Conservation (phyloP, 2,888 invertebrate genomes). For the Parascotia fuliginaria region DNA sequence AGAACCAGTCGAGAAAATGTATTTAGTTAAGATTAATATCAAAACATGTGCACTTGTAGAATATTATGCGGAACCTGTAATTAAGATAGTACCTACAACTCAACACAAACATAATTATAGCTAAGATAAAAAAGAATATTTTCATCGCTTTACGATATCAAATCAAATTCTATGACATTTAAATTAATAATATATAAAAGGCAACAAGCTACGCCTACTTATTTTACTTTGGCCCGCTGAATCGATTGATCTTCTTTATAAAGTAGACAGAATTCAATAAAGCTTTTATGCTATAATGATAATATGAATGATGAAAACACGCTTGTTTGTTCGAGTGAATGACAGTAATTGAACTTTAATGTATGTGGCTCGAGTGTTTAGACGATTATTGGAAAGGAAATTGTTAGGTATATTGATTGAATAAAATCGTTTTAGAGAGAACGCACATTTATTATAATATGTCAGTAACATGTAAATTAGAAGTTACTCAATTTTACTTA, state of each 20-base stretch:
- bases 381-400: neutral
- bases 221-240: slow-evolving; percentile 32
- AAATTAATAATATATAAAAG: slow-evolving; percentile 42
- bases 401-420: slow-evolving; percentile 3
- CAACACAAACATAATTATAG: slow-evolving; percentile 1
- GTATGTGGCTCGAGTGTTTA: neutral
- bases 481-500: too few relatives aligned
- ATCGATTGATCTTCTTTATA: slow-evolving; percentile 41
- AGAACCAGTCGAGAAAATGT: too few relatives aligned
- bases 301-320: slow-evolving; percentile 20
- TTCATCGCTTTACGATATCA: slow-evolving; percentile 15
- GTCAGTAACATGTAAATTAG: too few relatives aligned
- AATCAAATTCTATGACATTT: slow-evolving; percentile 34
- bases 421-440: slow-evolving; percentile 1
- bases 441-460: too few relatives aligned
- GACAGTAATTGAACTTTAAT: slow-evolving; percentile 16
- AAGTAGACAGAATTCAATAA: slow-evolving; percentile 39
- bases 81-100: too few relatives aligned
- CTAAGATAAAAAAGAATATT: slow-evolving; percentile 15
- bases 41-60: too few relatives aligned
- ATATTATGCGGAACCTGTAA: too few relatives aligned
- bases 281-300: slow-evolving; percentile 22
- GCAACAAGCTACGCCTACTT: slow-evolving; percentile 40
- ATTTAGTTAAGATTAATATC: too few relatives aligned
- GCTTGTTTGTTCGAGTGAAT: slow-evolving; percentile 13